phyloP scores from a whole-genome alignment of 92 coral and sea anemone species.

The Blastomussa wellsi region DNA sequence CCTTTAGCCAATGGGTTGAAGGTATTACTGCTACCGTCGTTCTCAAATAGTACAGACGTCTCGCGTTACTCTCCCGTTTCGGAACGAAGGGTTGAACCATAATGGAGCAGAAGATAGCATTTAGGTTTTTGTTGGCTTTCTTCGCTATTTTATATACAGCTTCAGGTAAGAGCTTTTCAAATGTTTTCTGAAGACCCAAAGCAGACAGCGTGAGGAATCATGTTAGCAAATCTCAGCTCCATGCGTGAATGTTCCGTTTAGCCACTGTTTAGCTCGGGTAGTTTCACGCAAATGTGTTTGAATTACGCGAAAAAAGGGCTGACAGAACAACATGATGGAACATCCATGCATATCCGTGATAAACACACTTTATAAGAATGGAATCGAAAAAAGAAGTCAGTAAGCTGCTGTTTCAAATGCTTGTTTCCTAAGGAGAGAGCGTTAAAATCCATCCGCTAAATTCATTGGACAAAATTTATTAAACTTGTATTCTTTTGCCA shows the following conservation, averaged over 20 bases:
- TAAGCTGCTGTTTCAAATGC: background rate
- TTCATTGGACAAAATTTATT: too few species aligned
- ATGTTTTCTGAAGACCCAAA: background rate
- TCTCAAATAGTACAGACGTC: background rate
- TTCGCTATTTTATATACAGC: background rate
- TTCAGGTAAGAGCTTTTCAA: conserved; percentile 5
- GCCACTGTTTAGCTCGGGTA: background rate
- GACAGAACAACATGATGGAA: background rate
- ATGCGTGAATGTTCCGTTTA: background rate
- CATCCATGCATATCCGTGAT: background rate
- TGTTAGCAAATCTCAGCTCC: background rate
- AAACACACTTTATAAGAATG: background rate
- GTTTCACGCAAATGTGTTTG: background rate
- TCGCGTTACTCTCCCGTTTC: background rate
- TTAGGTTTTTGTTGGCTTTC: background rate
- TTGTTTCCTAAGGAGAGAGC: background rate
- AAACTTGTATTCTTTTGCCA: too few species aligned
- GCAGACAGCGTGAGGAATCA: background rate
- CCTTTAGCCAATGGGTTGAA: too few species aligned
- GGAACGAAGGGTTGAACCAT: background rate
- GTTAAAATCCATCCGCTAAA: background rate
- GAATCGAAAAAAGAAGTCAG: background rate
- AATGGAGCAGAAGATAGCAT: background rate
- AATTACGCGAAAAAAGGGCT: background rate
- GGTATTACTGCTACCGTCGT: too few species aligned